Evolutionary conservation across 2,113 vertebrate genomes (phyloP), one percentile per base, ranked within the genome.

Genomic region (Mobula birostris): DNA sequence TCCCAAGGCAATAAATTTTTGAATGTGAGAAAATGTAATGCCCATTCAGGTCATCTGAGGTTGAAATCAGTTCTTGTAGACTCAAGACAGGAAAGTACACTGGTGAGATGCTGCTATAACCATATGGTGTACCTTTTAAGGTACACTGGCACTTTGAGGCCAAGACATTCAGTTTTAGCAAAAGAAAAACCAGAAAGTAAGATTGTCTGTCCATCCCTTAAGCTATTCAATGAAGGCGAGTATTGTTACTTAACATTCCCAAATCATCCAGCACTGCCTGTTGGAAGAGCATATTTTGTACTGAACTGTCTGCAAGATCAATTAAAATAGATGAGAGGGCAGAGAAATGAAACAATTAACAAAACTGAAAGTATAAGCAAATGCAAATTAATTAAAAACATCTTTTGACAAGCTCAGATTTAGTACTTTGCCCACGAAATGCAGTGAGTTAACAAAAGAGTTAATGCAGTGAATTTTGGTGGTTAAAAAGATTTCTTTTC

Each of bases 401-500:
- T 93, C 68, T 56, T 93, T 74, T 29, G 91, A 74, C 91, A 74
- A 76, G 70, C 68, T 48, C 11, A 76, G 70, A 76, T 74, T 93
- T 93, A 74, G 91, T 74, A 74, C 32, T 74, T 93, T 93, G 58
- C 24, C 68, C 70, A 74, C 70, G 48, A 27, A 32, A 74, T 29
- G 40, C 36, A 56, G 74, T 32, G 70, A 3, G 66, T 70, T 14
- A 72, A 93, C 91, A 74, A 93, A 93, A 74, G 91, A 74, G 70
- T 93, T 74, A 93, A 93, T 76, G 70, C 70, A 74, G 68, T 93
- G 68, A 74, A 93, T 93, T 27, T 74, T 14, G 36, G 8, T 4
- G 19, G 68, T 72, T 93, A 74, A 93, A 72, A 74, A 27, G 68
- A 48, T 72, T 93, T 74, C n/a, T 48, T 74, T 94, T 91, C 95